Percentiles rank a stretch among this genome's conserved stretches.
phyloP scores from a whole-genome alignment of 2,797 vertebrate genomes.

The Hylomyscus alleni region DNA sequence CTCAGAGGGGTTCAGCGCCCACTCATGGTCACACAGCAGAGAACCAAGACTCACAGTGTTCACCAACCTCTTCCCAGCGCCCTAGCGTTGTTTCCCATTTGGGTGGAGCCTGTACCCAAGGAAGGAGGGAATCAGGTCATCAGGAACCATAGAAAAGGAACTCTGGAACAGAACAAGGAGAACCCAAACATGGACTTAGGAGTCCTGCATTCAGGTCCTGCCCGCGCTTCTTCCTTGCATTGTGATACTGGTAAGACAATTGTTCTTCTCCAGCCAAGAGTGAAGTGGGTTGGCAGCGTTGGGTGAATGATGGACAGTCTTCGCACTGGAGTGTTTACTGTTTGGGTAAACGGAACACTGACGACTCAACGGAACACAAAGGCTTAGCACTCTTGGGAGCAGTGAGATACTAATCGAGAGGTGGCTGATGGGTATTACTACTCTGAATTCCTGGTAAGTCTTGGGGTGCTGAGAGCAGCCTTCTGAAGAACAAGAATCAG shows the following conservation, averaged over 20 bases:
- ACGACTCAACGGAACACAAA: not conserved
- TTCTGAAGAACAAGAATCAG: not conserved
- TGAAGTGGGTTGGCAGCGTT: not conserved
- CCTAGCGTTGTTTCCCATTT: not conserved
- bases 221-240: not conserved
- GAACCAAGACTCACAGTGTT: not conserved
- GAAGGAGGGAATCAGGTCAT: not conserved
- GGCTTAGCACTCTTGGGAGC: not conserved
- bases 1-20: not conserved
- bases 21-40: not conserved
- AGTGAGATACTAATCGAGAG: not conserved
- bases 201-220: not conserved
- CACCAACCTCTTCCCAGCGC: not conserved
- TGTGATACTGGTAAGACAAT: not conserved
- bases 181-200: not conserved
- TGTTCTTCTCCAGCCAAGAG: not conserved
- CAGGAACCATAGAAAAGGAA: not conserved
- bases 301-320: not conserved
- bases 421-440: not conserved
- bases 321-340: no score
- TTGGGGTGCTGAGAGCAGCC: not conserved
- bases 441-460: not conserved
- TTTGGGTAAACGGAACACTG: not conserved
- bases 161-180: not conserved
- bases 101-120: not conserved